Evolutionary conservation across 2,888 invertebrate species (phyloP).

Genomic region (Epinotia nisella): DNA sequence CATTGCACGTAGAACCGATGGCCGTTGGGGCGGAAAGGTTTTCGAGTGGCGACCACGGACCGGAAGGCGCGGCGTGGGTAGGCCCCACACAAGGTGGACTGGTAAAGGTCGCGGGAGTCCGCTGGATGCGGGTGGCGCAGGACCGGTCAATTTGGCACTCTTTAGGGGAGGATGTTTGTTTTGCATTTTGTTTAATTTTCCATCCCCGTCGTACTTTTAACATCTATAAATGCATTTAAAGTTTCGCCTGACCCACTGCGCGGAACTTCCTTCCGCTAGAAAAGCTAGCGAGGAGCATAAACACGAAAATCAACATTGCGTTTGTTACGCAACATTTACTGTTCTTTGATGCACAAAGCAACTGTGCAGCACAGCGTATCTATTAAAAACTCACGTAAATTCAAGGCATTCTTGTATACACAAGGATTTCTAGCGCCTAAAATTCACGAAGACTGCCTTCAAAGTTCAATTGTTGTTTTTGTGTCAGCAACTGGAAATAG

Average conservation of each 20-base stretch:
- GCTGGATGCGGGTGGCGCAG: too few relatives aligned
- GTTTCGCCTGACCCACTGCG: background rate
- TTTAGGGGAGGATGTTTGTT: too few relatives aligned
- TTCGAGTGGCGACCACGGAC: too few relatives aligned
- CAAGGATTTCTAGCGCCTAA: slow-evolving; percentile 28
- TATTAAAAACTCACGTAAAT: slow-evolving; percentile 25
- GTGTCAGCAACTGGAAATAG: slow-evolving; percentile 11
- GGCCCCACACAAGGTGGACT: too few relatives aligned
- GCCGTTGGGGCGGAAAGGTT: too few relatives aligned
- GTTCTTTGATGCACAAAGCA: slow-evolving; percentile 16
- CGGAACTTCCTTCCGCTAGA: slow-evolving; percentile 28
- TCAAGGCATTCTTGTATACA: slow-evolving; percentile 25
- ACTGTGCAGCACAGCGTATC: background rate
- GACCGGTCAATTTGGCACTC: too few relatives aligned
- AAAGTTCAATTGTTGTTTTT: slow-evolving; percentile 9
- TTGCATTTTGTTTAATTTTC: background rate
- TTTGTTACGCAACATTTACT: too few relatives aligned
- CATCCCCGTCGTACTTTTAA: background rate
- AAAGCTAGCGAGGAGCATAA: slow-evolving; percentile 28
- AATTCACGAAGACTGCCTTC: slow-evolving; percentile 13
- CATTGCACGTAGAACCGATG: too few relatives aligned
- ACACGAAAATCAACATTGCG: slow-evolving; percentile 16
- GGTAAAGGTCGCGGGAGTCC: too few relatives aligned
- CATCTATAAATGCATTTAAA: background rate
- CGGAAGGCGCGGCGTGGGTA: too few relatives aligned